Evolutionary conservation across 2,113 vertebrate genomes (phyloP).

Genomic region (Ceyx melanurus): DNA sequence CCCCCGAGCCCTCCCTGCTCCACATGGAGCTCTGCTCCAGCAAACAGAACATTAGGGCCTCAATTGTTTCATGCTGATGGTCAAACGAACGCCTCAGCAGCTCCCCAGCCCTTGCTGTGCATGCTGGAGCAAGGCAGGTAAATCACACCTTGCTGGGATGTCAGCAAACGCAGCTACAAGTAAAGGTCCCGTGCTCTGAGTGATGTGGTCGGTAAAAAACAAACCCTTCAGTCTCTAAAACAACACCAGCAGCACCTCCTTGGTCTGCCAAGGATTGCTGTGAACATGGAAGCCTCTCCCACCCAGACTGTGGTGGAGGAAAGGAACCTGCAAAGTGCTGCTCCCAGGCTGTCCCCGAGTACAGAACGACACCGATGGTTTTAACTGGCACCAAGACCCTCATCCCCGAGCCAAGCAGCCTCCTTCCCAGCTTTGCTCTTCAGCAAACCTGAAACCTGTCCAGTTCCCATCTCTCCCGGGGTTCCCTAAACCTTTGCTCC

Average conservation of each 20-base stretch:
- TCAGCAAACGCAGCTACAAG: slow-evolving; percentile 26
- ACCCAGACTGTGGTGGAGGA: accelerated
- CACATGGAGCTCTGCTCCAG: accelerated
- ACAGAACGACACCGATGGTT: accelerated
- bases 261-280: neutral
- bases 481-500: neutral
- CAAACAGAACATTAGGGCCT: accelerated
- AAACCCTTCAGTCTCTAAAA: neutral
- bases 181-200: neutral
- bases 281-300: neutral
- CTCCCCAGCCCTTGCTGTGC: neutral
- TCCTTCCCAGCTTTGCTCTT: neutral
- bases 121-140: neutral
- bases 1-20: neutral
- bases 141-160: neutral
- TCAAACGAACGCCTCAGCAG: neutral
- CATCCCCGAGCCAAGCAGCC: neutral
- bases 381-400: accelerated
- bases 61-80: neutral
- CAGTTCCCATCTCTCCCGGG: neutral
- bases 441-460: neutral
- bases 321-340: neutral
- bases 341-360: accelerated
- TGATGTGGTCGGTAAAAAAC: accelerated
- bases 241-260: neutral